Evolutionary conservation across 2,888 invertebrate genomes (phyloP), one percentile per base, ranked within the genome.

Genomic region (Temnothorax ravouxi): DNA sequence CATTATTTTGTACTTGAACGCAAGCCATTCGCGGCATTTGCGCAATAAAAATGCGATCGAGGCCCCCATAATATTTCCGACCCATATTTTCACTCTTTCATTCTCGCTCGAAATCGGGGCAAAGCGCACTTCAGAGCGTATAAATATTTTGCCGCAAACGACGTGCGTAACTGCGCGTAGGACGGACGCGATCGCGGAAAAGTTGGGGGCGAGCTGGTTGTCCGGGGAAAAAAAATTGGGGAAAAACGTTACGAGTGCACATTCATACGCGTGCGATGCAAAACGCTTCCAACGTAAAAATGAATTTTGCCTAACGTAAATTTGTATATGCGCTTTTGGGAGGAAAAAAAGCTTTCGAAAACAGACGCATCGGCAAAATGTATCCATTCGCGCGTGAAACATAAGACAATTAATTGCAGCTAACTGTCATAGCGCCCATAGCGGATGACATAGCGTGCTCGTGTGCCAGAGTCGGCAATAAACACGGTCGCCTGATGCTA

Each of bases 131-230:
- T 52, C 38, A 38, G 11, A 52, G 41, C 47, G 34, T 74, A 75
- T 74, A 75, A 75, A 81, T 76, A 62, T 81, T 75, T 62, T 44
- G 41, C 81, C 77, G 62, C 72, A 47, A 80, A 76, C 81, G 81
- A 66, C 69, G 38, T 38, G 67, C 50, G 52, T 54, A 80, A 59
- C 72, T 47, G 34, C 21, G 21, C 44, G 15, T 21, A 34, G 56
- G 21, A 56, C 71, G 25, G 9, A 21, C 11, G 29, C 44, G 29
- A 41, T 25, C 76, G 38, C 41, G 67, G 44, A 47, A 72, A 72
- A 80, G 79, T 80, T 29, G 38, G 25, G 69, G 38, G 41, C 1
- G 77, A 34, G 47, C 8, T 38, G 56, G 59, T 44, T 71, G 47
- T 52, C 59, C 62, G 52, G 25, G 8, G 18, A 4, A 34, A 74